These are phyloP conservation scores for Lumbricus terrestris DNA, from an alignment of 2,888 invertebrate genomes.

Conservation along the genomic window DNA sequence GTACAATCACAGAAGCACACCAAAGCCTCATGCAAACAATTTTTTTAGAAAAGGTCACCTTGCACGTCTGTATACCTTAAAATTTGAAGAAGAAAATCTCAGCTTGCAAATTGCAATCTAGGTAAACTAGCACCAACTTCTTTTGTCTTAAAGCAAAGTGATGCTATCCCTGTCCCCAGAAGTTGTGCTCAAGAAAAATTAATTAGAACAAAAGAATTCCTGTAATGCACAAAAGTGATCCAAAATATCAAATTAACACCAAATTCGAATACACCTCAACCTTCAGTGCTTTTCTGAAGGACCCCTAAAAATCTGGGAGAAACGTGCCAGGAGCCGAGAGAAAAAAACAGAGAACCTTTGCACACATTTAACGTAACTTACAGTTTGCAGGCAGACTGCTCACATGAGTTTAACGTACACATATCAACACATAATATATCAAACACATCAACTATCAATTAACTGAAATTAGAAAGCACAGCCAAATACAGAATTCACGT, in stretches of 20 bases:
- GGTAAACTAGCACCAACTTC: neutral
- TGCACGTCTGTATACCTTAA: neutral
- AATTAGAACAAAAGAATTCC: too few relatives aligned
- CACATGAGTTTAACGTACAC: neutral
- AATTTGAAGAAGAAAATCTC: neutral
- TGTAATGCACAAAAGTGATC: neutral
- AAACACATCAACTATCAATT: neutral
- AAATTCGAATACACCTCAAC: neutral
- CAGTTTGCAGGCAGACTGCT: constrained; percentile 3
- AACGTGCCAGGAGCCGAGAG: neutral
- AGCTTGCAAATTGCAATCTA: neutral
- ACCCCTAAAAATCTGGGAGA: neutral
- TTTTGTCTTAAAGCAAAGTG: neutral
- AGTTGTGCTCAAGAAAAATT: neutral
- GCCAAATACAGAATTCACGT: neutral
- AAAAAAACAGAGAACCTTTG: neutral
- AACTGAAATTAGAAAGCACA: neutral
- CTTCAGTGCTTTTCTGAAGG: neutral
- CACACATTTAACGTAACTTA: neutral
- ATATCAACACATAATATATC: too few relatives aligned
- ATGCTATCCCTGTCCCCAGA: neutral
- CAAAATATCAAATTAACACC: neutral
- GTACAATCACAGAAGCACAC: neutral
- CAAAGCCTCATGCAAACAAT: neutral
- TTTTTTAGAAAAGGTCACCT: neutral